Conservation (phyloP, 1,140 invertebrate species). For the Melitaea cinxia region DNA sequence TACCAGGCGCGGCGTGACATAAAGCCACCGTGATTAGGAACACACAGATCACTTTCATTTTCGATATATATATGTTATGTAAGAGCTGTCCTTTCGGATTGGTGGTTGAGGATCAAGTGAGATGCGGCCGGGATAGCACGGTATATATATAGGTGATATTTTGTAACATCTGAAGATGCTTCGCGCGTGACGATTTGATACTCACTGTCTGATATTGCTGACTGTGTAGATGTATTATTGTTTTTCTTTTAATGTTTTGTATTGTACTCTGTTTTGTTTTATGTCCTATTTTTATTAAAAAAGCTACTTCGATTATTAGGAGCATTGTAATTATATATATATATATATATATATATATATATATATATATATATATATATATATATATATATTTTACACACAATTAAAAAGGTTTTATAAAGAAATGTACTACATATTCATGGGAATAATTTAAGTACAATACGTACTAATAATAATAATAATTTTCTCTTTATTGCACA, state of each 20-base stretch:
- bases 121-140: slow-evolving; percentile 47
- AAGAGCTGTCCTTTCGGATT: slow-evolving; percentile 37
- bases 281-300: too few relatives aligned
- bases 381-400: too few relatives aligned
- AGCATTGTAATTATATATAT: too few relatives aligned
- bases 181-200: slow-evolving; percentile 48
- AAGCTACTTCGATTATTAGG: too few relatives aligned
- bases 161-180: slow-evolving; percentile 38
- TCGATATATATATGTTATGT: slow-evolving; percentile 28
- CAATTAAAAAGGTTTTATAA: too few relatives aligned
- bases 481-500: too few relatives aligned
- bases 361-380: too few relatives aligned
- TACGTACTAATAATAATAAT: too few relatives aligned
- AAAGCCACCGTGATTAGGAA: slow-evolving; percentile 52
- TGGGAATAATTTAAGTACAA: too few relatives aligned
- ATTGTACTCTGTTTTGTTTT: background rate
- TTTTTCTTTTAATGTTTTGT: background rate
- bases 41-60: slow-evolving; percentile 66
- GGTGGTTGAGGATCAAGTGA: slow-evolving; percentile 61
- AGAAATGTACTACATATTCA: too few relatives aligned
- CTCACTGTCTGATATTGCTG: slow-evolving; percentile 21
- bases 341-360: too few relatives aligned
- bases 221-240: background rate
- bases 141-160: slow-evolving; percentile 61
- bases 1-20: slow-evolving; percentile 49